Conservation (phyloP, 2,888 invertebrate species). For the Callimorpha dominula region DNA sequence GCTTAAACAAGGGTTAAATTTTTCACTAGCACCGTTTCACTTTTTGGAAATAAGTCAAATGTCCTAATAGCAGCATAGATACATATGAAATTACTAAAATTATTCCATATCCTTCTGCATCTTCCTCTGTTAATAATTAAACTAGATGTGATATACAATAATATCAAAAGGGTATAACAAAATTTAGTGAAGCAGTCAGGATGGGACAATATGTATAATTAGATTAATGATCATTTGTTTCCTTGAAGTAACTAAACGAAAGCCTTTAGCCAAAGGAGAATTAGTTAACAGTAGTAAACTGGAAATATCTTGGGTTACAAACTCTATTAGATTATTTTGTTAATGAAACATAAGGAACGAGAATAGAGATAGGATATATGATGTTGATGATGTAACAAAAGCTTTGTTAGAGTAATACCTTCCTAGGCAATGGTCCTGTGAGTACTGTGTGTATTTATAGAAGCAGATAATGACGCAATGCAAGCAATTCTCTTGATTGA, state of each 20-base stretch:
- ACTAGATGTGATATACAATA: not conserved
- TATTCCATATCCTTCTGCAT: not conserved
- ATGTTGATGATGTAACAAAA: not conserved
- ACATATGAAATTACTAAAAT: too few relatives aligned
- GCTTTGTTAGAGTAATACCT: not conserved
- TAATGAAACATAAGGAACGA: constrained; percentile 1
- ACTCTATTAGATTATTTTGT: constrained; percentile 30
- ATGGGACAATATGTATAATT: too few relatives aligned
- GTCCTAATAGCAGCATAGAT: not conserved
- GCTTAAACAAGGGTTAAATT: not conserved
- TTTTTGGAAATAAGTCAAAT: not conserved
- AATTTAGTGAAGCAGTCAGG: not conserved
- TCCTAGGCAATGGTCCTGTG: not conserved
- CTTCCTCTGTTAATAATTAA: not conserved
- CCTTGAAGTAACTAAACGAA: too few relatives aligned
- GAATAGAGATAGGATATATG: not conserved
- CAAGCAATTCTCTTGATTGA: too few relatives aligned
- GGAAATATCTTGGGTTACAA: constrained; percentile 29
- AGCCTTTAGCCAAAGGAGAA: too few relatives aligned
- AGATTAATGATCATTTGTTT: too few relatives aligned
- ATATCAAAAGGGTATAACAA: too few relatives aligned
- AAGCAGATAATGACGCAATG: not conserved
- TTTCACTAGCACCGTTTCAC: not conserved
- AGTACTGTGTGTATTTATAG: not conserved
- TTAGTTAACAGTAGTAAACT: constrained; percentile 27